These are phyloP conservation scores for Hormiphora californensis DNA, from an alignment of 37 sponge, comb jelly and placozoan species.

Conservation along the genomic window DNA sequence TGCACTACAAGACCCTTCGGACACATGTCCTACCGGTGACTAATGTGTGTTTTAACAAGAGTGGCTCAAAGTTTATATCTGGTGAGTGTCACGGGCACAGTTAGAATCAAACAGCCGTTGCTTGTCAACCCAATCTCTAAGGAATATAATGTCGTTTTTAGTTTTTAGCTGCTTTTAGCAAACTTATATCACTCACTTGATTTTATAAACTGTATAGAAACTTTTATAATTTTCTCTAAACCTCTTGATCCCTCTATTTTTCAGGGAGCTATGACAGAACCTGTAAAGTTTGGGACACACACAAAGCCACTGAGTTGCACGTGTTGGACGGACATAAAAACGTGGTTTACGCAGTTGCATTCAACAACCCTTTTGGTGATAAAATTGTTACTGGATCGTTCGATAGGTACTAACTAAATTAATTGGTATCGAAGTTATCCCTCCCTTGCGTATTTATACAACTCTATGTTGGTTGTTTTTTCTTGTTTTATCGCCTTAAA, in stretches of 20 bases:
- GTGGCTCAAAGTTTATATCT: conserved; percentile 71
- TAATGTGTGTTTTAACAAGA: conserved; percentile 92
- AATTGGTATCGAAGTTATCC: neutral
- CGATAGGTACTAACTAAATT: conserved; percentile 69
- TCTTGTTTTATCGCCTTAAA: too few species aligned
- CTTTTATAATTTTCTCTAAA: neutral
- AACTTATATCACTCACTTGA: too few species aligned
- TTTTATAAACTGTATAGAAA: neutral
- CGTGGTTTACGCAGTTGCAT: conserved; percentile 96
- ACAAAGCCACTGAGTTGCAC: conserved; percentile 75
- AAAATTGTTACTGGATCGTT: conserved; percentile 98
- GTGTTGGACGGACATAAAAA: conserved; percentile 94
- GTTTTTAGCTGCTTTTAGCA: too few species aligned
- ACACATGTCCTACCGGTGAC: conserved; percentile 92
- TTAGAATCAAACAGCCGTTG: too few species aligned
- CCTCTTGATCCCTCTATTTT: neutral
- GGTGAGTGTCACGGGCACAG: too few species aligned
- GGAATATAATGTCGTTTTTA: too few species aligned
- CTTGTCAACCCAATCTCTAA: too few species aligned
- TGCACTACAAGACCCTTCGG: conserved; percentile 57
- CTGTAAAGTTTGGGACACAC: conserved; percentile 95
- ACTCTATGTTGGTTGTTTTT: too few species aligned
- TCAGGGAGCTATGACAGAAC: conserved; percentile 96
- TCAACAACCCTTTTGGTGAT: conserved; percentile 98
- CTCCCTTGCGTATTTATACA: too few species aligned